Conservation (phyloP, 2,113 vertebrate genomes). For the Solea senegalensis region DNA sequence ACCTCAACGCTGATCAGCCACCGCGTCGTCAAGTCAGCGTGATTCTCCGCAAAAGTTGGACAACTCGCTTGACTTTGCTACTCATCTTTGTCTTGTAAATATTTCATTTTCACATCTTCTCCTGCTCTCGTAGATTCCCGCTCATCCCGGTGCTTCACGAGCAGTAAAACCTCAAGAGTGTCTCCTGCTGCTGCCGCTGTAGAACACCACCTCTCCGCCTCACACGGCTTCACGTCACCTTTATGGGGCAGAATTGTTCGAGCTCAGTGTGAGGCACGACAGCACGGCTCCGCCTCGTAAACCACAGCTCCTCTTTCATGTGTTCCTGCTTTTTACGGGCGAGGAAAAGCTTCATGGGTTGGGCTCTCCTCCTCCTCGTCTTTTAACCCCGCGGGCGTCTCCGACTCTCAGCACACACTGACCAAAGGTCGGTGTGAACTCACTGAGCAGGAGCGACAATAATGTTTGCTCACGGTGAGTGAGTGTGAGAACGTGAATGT, state of each 20-base stretch:
- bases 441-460: slow-evolving; percentile 18
- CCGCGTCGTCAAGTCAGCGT: no score
- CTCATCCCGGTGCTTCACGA: no score
- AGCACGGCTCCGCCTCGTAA: slow-evolving; percentile 66
- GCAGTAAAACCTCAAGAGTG: no score
- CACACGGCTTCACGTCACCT: slow-evolving; percentile 19
- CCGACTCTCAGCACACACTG: slow-evolving; percentile 35
- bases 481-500: slow-evolving; percentile 29
- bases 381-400: slow-evolving; percentile 46
- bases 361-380: slow-evolving; percentile 39
- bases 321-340: slow-evolving; percentile 52
- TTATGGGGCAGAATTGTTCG: slow-evolving; percentile 49
- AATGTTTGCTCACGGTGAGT: slow-evolving; percentile 2
- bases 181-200: slow-evolving; percentile 10
- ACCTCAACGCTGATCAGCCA: no score
- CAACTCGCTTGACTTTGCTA: no score
- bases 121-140: no score
- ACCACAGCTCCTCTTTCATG: slow-evolving; percentile 73
- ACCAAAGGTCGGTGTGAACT: slow-evolving; percentile 53
- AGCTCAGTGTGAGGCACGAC: slow-evolving; percentile 57
- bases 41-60: no score
- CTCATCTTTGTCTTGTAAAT: no score
- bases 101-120: no score
- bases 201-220: slow-evolving; percentile 19
- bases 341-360: slow-evolving; percentile 66